phyloP scores from a whole-genome alignment of 2,797 vertebrate genomes.

The Luscinia megarhynchos region DNA sequence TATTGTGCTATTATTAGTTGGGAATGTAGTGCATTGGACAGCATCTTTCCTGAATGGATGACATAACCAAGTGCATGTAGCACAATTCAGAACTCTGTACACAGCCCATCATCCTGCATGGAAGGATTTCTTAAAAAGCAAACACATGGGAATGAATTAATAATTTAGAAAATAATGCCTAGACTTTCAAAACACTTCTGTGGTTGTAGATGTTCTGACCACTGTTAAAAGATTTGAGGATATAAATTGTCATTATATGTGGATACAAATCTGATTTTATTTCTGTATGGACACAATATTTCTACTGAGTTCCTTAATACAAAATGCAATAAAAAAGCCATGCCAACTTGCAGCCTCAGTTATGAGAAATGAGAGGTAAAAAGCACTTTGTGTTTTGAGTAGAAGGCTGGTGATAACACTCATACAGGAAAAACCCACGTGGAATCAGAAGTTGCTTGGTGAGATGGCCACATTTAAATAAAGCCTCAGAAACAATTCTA shows the following conservation, averaged over 20 bases:
- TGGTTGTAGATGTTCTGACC: not conserved
- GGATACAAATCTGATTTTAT: accelerated
- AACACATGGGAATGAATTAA: not conserved
- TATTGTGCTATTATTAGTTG: not conserved
- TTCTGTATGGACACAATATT: not conserved
- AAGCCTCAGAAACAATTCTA: not conserved
- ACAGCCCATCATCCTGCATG: not conserved
- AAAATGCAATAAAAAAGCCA: not conserved
- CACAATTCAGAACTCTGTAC: not conserved
- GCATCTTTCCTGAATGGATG: not conserved
- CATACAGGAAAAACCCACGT: not conserved
- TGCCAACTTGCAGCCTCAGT: not conserved
- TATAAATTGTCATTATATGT: not conserved
- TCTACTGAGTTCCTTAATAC: not conserved
- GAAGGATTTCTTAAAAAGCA: not conserved
- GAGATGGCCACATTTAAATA: not conserved
- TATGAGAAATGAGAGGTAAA: not conserved
- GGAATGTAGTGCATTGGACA: not conserved
- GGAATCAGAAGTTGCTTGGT: not conserved
- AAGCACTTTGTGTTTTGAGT: not conserved
- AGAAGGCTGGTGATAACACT: not conserved
- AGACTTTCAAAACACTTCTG: not conserved
- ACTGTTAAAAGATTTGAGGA: not conserved
- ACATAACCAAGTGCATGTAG: not conserved
- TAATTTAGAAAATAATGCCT: not conserved